Conservation (phyloP, 2,888 invertebrate species). For the Sussaba pulchella region DNA sequence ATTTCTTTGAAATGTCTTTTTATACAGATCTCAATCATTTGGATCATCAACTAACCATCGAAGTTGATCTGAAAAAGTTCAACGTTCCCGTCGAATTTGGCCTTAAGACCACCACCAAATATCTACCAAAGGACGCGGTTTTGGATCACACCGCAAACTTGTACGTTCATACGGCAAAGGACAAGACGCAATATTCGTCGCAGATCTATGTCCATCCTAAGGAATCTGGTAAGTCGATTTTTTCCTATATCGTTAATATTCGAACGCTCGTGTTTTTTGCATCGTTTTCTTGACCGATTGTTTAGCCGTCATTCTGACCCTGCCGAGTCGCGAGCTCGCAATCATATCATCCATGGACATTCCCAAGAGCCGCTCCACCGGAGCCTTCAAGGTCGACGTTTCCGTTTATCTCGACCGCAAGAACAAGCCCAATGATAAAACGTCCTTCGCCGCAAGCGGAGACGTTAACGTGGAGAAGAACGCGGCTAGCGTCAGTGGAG, state of each 20-base stretch:
- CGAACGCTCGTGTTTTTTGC: background rate
- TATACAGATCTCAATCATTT: conserved; percentile 79
- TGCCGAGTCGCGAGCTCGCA: conserved; percentile 89
- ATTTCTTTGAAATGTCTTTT: no score
- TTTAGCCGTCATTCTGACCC: conserved; percentile 87
- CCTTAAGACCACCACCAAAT: conserved; percentile 88
- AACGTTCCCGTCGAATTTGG: conserved; percentile 92
- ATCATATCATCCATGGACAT: conserved; percentile 85
- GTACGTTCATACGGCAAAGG: conserved; percentile 88
- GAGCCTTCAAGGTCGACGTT: conserved; percentile 88
- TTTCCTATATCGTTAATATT: background rate
- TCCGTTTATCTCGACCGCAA: conserved; percentile 90
- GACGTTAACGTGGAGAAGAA: conserved; percentile 86
- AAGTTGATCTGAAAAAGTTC: conserved; percentile 90
- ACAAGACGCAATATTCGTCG: conserved; percentile 90
- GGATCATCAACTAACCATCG: conserved; percentile 88
- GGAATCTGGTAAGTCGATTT: conserved; percentile 85
- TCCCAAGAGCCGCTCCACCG: conserved; percentile 82
- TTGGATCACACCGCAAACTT: conserved; percentile 90
- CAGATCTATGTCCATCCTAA: conserved; percentile 88
- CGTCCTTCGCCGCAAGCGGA: conserved; percentile 86
- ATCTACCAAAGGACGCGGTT: conserved; percentile 85
- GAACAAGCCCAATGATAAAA: conserved; percentile 89
- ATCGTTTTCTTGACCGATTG: background rate
- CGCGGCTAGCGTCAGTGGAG: conserved; percentile 85